Percentiles rank a stretch among this genome's conserved stretches.
Conservation (phyloP, 2,888 invertebrate species). For the Barypeithes pellucidus region DNA sequence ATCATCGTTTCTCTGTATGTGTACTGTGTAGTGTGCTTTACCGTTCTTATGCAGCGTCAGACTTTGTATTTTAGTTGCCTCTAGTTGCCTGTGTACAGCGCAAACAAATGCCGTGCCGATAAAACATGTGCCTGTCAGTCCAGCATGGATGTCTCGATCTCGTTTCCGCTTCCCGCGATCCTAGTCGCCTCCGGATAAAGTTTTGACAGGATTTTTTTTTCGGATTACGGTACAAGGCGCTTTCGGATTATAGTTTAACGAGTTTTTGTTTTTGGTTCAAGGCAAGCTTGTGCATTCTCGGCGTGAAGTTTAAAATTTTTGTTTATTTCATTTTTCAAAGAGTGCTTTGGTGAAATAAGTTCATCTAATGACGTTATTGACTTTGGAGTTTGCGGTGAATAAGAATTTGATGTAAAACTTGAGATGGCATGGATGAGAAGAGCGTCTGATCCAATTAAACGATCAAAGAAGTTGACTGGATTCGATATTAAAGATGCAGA, state of each 20-base stretch:
- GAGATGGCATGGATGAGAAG: slow-evolving; percentile 66
- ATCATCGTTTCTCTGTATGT: slow-evolving; percentile 40
- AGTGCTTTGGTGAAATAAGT: slow-evolving; percentile 16
- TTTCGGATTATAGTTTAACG: slow-evolving; percentile 21
- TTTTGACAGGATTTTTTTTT: slow-evolving; percentile 35
- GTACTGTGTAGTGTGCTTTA: slow-evolving; percentile 56
- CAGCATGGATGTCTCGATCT: slow-evolving; percentile 36
- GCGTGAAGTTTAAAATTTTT: background rate
- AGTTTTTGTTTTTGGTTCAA: slow-evolving; percentile 41
- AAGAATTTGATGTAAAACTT: slow-evolving; percentile 45
- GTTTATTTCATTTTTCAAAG: background rate
- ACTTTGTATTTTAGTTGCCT: slow-evolving; percentile 50
- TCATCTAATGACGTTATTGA: slow-evolving; percentile 37
- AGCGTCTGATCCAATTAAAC: slow-evolving; percentile 61
- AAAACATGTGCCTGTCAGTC: slow-evolving; percentile 47
- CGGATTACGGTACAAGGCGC: background rate
- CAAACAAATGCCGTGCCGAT: slow-evolving; percentile 43
- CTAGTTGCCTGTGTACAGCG: slow-evolving; percentile 43
- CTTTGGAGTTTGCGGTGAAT: slow-evolving; percentile 52
- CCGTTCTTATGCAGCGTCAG: slow-evolving; percentile 56
- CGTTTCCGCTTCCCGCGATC: slow-evolving; percentile 38
- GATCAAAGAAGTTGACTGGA: slow-evolving; percentile 56
- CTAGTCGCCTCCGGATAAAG: slow-evolving; percentile 21
- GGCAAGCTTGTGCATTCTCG: background rate
- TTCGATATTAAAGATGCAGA: slow-evolving; percentile 61